Conservation (phyloP, 1,140 invertebrate genomes). For the Trinorchestia longiramus region DNA sequence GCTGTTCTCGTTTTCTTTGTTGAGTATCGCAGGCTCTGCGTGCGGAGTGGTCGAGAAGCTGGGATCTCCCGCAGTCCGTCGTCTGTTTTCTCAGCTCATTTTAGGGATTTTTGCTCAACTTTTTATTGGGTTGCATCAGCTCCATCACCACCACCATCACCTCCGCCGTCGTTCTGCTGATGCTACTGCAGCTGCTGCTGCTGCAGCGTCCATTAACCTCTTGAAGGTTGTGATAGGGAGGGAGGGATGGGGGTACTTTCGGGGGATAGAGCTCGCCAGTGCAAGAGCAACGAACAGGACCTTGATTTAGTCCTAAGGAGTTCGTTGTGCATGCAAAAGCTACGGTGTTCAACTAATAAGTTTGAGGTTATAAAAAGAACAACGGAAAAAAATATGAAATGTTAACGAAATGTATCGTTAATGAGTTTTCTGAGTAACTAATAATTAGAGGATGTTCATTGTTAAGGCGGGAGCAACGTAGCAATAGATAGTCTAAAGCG, state of each 20-base stretch:
- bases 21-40: neutral
- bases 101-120: neutral
- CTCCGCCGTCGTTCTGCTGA: neutral
- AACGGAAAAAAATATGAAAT: neutral
- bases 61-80: neutral
- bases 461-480: too few relatives aligned
- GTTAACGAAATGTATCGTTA: neutral
- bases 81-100: neutral
- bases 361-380: neutral
- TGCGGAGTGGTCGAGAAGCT: neutral
- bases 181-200: neutral
- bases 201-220: constrained; percentile 1
- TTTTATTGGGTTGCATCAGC: neutral
- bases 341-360: neutral
- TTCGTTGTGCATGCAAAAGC: neutral
- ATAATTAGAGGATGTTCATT: too few relatives aligned
- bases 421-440: too few relatives aligned
- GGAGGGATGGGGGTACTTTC: neutral
- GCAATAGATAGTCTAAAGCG: too few relatives aligned
- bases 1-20: neutral
- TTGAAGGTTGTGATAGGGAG: constrained; percentile 3
- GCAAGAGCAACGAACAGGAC: neutral
- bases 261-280: neutral
- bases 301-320: neutral
- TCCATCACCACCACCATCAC: neutral